Percentiles rank a stretch among this genome's conserved stretches.
Conservation (phyloP, 2,888 invertebrate species). For the Ennomos quercinarius region DNA sequence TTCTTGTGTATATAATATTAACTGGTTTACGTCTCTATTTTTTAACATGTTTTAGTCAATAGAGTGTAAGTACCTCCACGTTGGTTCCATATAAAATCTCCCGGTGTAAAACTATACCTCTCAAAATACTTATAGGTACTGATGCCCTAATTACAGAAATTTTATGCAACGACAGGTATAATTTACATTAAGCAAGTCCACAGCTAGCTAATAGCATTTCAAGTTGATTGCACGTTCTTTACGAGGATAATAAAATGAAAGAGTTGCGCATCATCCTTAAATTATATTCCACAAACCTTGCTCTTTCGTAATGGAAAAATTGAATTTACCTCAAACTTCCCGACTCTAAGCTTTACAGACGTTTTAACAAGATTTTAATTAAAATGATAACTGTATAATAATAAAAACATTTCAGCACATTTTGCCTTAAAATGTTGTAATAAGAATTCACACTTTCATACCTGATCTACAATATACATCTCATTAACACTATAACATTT, state of each 20-base stretch:
- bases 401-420: no score
- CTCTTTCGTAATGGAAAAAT: slow-evolving; percentile 23
- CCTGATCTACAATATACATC: no score
- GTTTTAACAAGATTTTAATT: background rate
- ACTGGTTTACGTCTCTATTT: no score
- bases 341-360: slow-evolving; percentile 1
- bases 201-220: slow-evolving; percentile 30
- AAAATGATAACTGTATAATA: no score
- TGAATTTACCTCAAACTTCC: slow-evolving; percentile 19
- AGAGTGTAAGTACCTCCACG: no score
- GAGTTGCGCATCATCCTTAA: slow-evolving; percentile 29
- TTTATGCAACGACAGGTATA: slow-evolving; percentile 1
- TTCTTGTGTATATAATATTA: no score
- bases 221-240: slow-evolving; percentile 37
- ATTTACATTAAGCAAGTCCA: slow-evolving; percentile 31
- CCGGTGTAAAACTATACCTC: no score
- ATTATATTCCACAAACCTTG: slow-evolving; percentile 26
- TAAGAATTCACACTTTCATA: no score
- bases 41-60: no score
- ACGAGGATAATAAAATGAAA: slow-evolving; percentile 34
- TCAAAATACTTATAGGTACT: background rate
- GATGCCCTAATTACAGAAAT: background rate
- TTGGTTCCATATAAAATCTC: no score
- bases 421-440: no score
- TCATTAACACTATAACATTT: no score